Percentiles rank a stretch among this genome's conserved stretches.
These are phyloP conservation scores for Hydropsyche betteni DNA, from an alignment of 2,888 invertebrate species.

Conservation along the genomic window DNA sequence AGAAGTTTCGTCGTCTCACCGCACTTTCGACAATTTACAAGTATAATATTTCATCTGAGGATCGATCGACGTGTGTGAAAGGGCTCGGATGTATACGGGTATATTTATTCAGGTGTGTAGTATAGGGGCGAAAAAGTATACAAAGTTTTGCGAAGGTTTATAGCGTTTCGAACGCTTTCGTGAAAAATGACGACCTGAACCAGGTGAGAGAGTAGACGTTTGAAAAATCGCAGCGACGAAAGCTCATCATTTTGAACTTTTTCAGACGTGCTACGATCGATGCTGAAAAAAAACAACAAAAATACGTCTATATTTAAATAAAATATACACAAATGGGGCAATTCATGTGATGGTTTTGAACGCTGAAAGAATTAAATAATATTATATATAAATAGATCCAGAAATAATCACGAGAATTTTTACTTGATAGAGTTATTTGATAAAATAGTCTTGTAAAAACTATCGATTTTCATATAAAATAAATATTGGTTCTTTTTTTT, in stretches of 20 bases:
- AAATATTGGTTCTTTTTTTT: too few species aligned
- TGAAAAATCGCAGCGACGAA: constrained; percentile 18
- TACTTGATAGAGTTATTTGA: too few species aligned
- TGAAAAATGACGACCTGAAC: constrained; percentile 20
- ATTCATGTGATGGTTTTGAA: too few species aligned
- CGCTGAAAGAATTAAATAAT: too few species aligned
- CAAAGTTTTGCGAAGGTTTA: neutral
- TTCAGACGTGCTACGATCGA: constrained; percentile 1
- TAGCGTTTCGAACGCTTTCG: constrained; percentile 2
- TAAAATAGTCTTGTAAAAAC: too few species aligned
- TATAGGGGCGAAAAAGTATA: neutral
- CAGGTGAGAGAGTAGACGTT: constrained; percentile 18
- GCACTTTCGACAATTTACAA: constrained; percentile 13
- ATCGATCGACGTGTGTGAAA: neutral
- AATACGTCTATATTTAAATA: too few species aligned
- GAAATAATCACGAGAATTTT: too few species aligned
- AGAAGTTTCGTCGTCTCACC: neutral
- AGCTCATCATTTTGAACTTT: constrained; percentile 22
- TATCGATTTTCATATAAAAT: too few species aligned
- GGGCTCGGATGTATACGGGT: neutral
- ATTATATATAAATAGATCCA: too few species aligned
- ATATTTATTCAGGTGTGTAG: too few species aligned
- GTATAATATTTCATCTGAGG: constrained; percentile 2
- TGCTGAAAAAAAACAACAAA: neutral
- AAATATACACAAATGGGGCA: too few species aligned